A percentile compares a stretch with the other conserved stretches of the same genome.
Conservation (phyloP, 2,113 vertebrate genomes). For the Eurystomus gularis region DNA sequence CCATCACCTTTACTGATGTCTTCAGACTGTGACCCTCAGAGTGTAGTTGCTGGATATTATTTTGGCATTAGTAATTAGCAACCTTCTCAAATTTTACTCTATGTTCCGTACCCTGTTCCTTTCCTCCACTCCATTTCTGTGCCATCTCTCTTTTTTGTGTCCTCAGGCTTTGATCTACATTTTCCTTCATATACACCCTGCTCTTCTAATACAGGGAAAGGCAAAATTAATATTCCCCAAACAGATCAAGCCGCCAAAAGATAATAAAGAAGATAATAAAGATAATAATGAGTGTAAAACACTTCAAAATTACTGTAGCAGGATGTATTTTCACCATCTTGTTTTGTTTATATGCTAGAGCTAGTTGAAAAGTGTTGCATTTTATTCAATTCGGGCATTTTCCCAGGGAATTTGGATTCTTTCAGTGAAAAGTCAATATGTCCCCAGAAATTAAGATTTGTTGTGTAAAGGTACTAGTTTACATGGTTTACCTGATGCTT, state of each 20-base stretch:
- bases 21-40: not conserved
- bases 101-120: not conserved
- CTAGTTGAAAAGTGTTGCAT: not conserved
- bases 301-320: not conserved
- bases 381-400: not conserved
- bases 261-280: not conserved
- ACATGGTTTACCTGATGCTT: not conserved
- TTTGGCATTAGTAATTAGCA: not conserved
- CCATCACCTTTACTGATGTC: not conserved
- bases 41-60: not conserved
- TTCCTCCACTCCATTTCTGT: not conserved
- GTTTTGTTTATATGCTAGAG: not conserved
- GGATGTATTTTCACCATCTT: not conserved
- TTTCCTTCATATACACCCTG: not conserved
- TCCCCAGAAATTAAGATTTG: not conserved
- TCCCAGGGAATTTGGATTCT: not conserved
- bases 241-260: not conserved
- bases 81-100: not conserved
- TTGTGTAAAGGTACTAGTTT: not conserved
- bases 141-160: not conserved
- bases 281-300: not conserved
- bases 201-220: not conserved
- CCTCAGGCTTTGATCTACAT: not conserved
- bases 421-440: not conserved
- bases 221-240: not conserved